Evolutionary conservation across 2,888 invertebrate species (phyloP).

Genomic region (Eilema depressum): DNA sequence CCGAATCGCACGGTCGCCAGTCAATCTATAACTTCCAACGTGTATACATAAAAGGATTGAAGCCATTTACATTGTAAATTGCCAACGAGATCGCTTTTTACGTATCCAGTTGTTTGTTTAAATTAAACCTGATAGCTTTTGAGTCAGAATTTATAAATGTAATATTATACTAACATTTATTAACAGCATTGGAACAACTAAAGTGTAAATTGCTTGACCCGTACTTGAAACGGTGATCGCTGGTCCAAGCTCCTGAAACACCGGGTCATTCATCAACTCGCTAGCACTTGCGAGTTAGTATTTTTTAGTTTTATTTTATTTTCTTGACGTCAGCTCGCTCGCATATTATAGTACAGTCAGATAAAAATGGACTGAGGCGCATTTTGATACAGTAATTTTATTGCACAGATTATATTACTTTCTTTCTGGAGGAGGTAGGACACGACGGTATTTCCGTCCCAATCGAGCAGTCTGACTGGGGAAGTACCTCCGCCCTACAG

Average conservation of each 20-base stretch:
- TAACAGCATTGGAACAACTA: neutral
- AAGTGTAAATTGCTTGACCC: neutral
- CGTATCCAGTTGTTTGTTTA: constrained; percentile 19
- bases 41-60: constrained; percentile 23
- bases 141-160: neutral
- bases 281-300: no score
- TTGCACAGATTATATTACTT: neutral
- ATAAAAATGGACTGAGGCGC: no score
- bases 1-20: constrained; percentile 8
- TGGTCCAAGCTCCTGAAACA: no score
- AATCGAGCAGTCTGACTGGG: no score
- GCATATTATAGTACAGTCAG: no score
- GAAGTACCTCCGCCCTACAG: no score
- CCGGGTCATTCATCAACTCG: no score
- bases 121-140: constrained; percentile 20
- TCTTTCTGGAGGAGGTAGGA: no score
- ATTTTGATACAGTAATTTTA: neutral
- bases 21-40: constrained; percentile 20
- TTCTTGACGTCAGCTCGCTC: no score
- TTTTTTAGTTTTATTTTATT: no score
- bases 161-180: neutral
- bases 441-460: no score
- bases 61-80: constrained; percentile 24
- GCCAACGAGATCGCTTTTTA: constrained; percentile 18
- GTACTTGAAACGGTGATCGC: no score